These are phyloP conservation scores for Eidolon dupreanum DNA, from an alignment of 2,797 vertebrate genomes.

Conservation along the genomic window DNA sequence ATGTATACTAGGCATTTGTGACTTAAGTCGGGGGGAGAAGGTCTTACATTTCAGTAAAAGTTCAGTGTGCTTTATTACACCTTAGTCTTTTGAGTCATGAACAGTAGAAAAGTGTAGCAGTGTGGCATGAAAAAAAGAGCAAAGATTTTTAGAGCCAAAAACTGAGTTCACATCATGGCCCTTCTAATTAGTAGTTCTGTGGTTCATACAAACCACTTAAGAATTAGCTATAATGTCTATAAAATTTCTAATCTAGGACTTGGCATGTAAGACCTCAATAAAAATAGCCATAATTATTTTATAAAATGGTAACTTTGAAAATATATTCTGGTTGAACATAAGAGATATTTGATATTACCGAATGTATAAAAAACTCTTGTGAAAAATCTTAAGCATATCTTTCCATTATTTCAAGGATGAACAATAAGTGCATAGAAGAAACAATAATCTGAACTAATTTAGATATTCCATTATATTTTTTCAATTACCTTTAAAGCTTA, in stretches of 20 bases:
- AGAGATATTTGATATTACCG: conserved; percentile 24
- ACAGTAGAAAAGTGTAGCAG: background rate
- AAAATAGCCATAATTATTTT: conserved; percentile 53
- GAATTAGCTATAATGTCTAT: background rate
- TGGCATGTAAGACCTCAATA: background rate
- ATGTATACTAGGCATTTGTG: background rate
- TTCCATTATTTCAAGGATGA: conserved; percentile 36
- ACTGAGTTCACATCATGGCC: background rate
- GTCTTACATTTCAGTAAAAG: background rate
- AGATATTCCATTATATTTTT: conserved; percentile 19
- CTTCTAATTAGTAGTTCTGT: background rate
- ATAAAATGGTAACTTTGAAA: conserved; percentile 52
- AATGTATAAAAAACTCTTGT: conserved; percentile 16
- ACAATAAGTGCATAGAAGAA: conserved; percentile 22
- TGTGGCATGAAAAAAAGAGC: background rate
- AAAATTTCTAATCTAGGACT: conserved; percentile 3
- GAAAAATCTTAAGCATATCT: conserved; percentile 7
- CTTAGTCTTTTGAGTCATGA: background rate
- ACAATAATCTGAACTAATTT: conserved; percentile 40
- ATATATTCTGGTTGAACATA: conserved; percentile 6
- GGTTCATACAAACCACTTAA: conserved; percentile 35
- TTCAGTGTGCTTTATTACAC: background rate
- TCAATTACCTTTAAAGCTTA: conserved; percentile 3
- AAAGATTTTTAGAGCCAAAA: background rate
- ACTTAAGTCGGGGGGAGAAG: background rate